These are phyloP conservation scores for Melanotaenia duboulayi DNA, from an alignment of 2,113 vertebrate genomes.

Conservation along the genomic window DNA sequence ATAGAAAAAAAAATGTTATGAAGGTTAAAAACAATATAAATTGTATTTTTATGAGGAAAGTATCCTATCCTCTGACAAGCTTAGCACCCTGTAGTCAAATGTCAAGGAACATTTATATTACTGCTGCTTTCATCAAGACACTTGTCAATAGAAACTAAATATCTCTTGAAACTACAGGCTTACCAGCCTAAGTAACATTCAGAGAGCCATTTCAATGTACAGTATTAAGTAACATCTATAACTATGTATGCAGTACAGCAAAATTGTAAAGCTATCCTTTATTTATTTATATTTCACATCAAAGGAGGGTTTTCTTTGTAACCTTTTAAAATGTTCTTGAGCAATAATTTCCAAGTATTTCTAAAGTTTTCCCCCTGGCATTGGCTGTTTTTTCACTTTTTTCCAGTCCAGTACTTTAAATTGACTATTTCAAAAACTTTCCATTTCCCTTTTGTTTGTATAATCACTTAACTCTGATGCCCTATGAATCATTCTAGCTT, in stretches of 20 bases:
- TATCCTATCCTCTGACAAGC: neutral
- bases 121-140: neutral
- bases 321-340: neutral
- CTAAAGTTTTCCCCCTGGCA: neutral
- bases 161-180: neutral
- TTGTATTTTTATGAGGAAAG: neutral
- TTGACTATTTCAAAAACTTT: neutral
- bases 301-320: neutral
- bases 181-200: too few relatives aligned
- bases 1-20: neutral
- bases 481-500: neutral
- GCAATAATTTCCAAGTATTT: neutral
- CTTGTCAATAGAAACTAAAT: neutral
- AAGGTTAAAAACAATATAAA: neutral
- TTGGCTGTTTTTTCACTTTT: neutral
- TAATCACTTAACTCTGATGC: neutral
- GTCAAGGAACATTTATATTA: neutral
- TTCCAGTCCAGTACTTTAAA: neutral
- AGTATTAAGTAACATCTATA: neutral
- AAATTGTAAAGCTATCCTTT: too few relatives aligned
- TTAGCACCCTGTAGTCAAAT: neutral
- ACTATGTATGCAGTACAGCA: neutral
- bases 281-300: neutral
- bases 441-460: neutral
- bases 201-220: neutral